A percentile compares a stretch with the other conserved stretches of the same genome.
Conservation (phyloP, 1,140 invertebrate genomes). For the Eupristina koningsbergeri region DNA sequence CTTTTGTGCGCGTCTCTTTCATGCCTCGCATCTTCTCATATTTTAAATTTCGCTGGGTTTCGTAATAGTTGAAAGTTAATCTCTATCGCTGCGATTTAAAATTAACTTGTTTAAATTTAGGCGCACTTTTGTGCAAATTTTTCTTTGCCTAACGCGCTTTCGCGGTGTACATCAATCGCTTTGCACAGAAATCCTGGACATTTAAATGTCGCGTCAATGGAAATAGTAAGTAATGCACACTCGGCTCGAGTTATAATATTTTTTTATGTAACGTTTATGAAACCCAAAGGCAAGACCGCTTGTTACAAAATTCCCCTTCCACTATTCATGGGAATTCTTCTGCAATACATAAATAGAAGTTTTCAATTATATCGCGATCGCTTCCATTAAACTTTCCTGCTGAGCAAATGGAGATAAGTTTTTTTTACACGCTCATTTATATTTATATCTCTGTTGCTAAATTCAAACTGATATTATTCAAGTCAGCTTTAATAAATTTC, state of each 20-base stretch:
- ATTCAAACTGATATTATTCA: background rate
- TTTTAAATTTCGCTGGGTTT: background rate
- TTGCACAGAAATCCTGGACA: no score
- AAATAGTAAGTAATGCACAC: background rate
- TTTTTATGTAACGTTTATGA: constrained; percentile 26
- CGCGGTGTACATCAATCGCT: no score
- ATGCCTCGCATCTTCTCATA: background rate
- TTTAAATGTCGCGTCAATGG: background rate
- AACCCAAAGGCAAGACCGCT: background rate
- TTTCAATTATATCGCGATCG: background rate
- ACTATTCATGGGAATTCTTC: background rate
- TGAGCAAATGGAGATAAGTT: no score
- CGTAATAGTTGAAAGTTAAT: background rate
- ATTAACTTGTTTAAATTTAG: constrained; percentile 18
- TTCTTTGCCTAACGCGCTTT: no score
- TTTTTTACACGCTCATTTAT: background rate
- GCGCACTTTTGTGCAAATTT: background rate
- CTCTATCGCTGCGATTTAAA: background rate
- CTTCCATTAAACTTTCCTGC: background rate
- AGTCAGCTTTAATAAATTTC: background rate
- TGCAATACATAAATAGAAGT: no score
- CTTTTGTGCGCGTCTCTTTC: background rate
- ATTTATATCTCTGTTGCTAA: background rate
- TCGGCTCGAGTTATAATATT: background rate
- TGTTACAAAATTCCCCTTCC: background rate